Base-by-base conservation (phyloP, 1,140 invertebrate genomes). In the Nylanderia fulva region DNA sequence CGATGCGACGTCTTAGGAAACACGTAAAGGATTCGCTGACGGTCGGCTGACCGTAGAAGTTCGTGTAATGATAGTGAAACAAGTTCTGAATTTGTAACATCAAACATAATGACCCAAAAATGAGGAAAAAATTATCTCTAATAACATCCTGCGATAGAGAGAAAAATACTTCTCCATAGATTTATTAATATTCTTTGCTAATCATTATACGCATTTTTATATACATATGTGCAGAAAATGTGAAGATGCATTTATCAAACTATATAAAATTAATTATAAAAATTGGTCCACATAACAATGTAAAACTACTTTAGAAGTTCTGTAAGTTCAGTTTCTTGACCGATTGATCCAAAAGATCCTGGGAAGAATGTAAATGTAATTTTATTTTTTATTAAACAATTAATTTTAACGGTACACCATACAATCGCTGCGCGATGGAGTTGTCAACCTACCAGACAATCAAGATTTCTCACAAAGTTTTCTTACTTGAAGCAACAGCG, bases 391-490 rank as follows among this genome's bases (percentile, higher is more conserved):
- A 45, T 29, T n/a, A 68, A 39, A 39, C 24, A 45, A 29, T 45
- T 71, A 68, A 42, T 72, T 36, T 72, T 82, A 72, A 82, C 66
- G 52, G 77, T 71, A 82, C 39, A 58, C n/a, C 21, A 3, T 18
- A 79, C 29, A 33, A 33, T 33, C 3, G 21, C n/a, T 27, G 45
- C 66, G 21, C 18, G 48, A 69, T 7, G 15, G 56, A 79, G 15
- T 68, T 72, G 39, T 82, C 77, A 58, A n/a, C 13, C 15, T 71
- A 82, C n/a, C 27, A 72, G n/a, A 72, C 52, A 58, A 72, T 72
- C 77, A 58, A 58, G 64, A 58, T 56, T 58, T 80, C 69, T 71
- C 64, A 56, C 21, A 11, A 80, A 60, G 18, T 1, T 36, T n/a
- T 58, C 63, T 27, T 39, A 48, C 52, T 29, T 24, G 15, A 4